These are phyloP conservation scores for Drosophila phalerata DNA, from an alignment of 2,888 invertebrate species.

Conservation along the genomic window DNA sequence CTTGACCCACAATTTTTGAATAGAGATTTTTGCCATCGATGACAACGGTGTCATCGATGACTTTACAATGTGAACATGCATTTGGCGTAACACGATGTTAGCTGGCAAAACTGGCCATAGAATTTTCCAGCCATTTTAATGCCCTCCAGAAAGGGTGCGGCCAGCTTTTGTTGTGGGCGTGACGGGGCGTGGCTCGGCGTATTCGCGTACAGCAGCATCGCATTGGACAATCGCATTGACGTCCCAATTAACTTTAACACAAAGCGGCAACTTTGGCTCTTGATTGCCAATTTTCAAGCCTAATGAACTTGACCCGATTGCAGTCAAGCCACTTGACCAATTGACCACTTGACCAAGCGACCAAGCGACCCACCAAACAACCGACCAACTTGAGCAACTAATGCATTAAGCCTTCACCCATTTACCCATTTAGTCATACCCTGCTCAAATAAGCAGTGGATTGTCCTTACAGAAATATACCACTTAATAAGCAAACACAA, in stretches of 20 bases:
- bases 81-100: conserved; percentile 1
- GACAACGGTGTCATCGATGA: conserved; percentile 2
- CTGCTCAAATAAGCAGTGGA: not conserved
- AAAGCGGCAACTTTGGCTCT: conserved; percentile 59
- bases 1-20: conserved; percentile 20
- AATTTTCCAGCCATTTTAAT: conserved; percentile 18
- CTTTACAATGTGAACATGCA: conserved; percentile 10
- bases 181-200: not conserved
- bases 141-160: conserved; percentile 24
- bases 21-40: not conserved
- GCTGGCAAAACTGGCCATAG: conserved; percentile 15
- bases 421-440: not conserved
- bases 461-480: not conserved
- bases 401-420: not conserved
- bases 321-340: conserved; percentile 9
- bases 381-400: conserved; percentile 9
- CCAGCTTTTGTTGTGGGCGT: conserved; percentile 18
- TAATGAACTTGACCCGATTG: conserved; percentile 62
- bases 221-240: conserved; percentile 59
- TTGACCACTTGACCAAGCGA: conserved; percentile 9
- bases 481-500: no score
- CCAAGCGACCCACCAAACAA: not conserved
- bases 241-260: conserved; percentile 69
- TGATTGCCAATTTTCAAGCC: conserved; percentile 76
- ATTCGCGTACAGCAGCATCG: conserved; percentile 10